A percentile compares a stretch with the other conserved stretches of the same genome.
These are phyloP conservation scores for Helarctos malayanus DNA, from an alignment of 2,797 vertebrate genomes.

Conservation along the genomic window DNA sequence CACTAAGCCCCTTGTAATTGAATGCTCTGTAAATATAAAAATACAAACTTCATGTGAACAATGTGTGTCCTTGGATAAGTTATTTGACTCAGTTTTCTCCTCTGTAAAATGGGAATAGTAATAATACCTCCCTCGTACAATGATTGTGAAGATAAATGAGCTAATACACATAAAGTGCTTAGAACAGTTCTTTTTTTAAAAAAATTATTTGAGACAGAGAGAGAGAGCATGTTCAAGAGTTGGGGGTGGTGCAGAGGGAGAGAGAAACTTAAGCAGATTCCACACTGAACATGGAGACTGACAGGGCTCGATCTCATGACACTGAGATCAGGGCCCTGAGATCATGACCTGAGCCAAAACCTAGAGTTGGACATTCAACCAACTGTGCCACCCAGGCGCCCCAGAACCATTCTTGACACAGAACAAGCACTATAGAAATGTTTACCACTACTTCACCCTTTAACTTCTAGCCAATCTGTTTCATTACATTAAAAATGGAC, in stretches of 20 bases:
- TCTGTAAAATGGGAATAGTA: background rate
- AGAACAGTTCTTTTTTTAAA: background rate
- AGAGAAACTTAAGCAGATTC: no score
- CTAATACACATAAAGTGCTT: background rate
- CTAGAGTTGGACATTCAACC: background rate
- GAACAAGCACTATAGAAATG: background rate
- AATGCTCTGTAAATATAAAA: background rate
- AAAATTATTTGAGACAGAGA: no score
- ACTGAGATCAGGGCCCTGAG: no score
- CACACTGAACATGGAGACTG: no score
- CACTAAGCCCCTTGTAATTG: background rate
- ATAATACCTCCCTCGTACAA: no score
- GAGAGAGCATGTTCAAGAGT: no score
- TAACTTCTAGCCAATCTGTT: background rate
- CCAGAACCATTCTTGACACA: background rate
- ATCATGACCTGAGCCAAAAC: background rate
- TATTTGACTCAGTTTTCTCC: background rate
- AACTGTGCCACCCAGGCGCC: background rate
- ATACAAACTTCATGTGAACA: background rate
- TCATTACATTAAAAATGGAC: background rate
- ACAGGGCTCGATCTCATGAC: no score
- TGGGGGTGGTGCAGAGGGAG: no score
- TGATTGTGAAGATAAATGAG: background rate
- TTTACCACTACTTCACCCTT: background rate
- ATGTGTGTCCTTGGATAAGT: background rate